Percentiles rank a stretch among this genome's conserved stretches.
These are phyloP conservation scores for Jacana jacana DNA, from an alignment of 2,113 vertebrate genomes.

Conservation along the genomic window DNA sequence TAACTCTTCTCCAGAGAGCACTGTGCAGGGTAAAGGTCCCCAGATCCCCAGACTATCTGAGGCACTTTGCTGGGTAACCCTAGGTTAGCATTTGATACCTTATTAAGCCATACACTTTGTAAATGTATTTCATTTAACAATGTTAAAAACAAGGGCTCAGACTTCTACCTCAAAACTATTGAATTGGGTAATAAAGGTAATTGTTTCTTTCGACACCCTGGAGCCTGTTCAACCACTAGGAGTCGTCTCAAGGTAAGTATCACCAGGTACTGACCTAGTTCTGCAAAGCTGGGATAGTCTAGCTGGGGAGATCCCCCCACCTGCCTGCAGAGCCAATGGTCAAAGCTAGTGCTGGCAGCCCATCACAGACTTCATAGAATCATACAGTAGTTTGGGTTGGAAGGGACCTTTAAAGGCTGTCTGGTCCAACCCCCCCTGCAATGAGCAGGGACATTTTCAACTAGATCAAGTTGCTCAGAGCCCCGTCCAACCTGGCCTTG, in stretches of 20 bases:
- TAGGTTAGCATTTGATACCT: neutral
- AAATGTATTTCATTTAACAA: neutral
- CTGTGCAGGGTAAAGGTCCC: neutral
- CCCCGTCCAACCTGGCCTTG: neutral
- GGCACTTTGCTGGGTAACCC: neutral
- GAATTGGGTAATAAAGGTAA: constrained; percentile 1
- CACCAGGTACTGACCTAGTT: neutral
- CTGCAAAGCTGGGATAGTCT: rapidly evolving
- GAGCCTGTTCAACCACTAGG: neutral
- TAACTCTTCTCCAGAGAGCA: neutral
- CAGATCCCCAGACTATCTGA: neutral
- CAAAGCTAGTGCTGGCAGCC: neutral
- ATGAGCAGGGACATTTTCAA: neutral
- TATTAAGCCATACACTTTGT: neutral
- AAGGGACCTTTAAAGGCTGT: neutral
- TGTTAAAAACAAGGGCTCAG: neutral
- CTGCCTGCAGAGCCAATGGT: rapidly evolving
- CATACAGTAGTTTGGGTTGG: neutral
- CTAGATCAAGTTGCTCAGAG: neutral
- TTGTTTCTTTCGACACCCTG: neutral
- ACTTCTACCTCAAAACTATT: neutral
- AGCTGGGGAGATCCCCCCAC: rapidly evolving
- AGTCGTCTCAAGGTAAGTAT: neutral
- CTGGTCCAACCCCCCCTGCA: neutral
- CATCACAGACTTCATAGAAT: neutral